Percentiles rank a stretch among this genome's conserved stretches.
These are phyloP conservation scores for Drosophila phalerata DNA, from an alignment of 2,888 invertebrate genomes.

Conservation along the genomic window DNA sequence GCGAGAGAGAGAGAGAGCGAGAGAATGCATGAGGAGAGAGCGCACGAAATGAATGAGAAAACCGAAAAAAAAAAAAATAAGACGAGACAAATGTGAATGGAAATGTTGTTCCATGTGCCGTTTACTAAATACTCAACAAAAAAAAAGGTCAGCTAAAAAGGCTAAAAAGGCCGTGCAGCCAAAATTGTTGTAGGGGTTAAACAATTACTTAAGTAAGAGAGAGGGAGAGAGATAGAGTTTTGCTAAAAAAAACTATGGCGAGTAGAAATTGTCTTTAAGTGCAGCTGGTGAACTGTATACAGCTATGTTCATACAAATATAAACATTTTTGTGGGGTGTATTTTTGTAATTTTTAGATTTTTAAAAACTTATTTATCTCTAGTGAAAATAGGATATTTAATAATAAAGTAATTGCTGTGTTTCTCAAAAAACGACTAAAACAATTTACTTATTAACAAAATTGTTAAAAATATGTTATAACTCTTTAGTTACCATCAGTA, in stretches of 20 bases:
- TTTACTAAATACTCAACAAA: constrained; percentile 38
- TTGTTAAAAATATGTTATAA: too few species aligned
- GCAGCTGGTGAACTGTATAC: constrained; percentile 54
- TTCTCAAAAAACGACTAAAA: too few species aligned
- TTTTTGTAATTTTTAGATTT: not conserved
- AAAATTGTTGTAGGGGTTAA: constrained; percentile 23
- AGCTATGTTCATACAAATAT: not conserved
- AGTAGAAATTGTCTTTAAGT: constrained; percentile 44
- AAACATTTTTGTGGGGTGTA: not conserved
- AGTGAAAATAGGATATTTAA: too few species aligned
- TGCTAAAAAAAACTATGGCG: constrained; percentile 15
- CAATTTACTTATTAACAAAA: too few species aligned
- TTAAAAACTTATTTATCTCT: too few species aligned
- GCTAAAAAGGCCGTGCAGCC: constrained; percentile 23
- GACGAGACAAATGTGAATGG: constrained; percentile 68
- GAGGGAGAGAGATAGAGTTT: not conserved
- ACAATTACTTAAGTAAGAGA: constrained; percentile 5
- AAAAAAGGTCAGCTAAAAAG: constrained; percentile 4
- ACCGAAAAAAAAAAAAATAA: constrained; percentile 25
- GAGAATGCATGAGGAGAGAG: constrained; percentile 69
- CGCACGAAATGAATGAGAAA: constrained; percentile 70
- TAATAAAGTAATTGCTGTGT: too few species aligned
- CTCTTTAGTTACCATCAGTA: too few species aligned
- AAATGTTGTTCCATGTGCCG: constrained; percentile 62
- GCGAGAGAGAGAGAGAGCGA: constrained; percentile 38